A percentile compares a stretch with the other conserved stretches of the same genome.
Evolutionary conservation across 64 coral and sea anemone species (phyloP).

Genomic region (Actinia tenebrosa): DNA sequence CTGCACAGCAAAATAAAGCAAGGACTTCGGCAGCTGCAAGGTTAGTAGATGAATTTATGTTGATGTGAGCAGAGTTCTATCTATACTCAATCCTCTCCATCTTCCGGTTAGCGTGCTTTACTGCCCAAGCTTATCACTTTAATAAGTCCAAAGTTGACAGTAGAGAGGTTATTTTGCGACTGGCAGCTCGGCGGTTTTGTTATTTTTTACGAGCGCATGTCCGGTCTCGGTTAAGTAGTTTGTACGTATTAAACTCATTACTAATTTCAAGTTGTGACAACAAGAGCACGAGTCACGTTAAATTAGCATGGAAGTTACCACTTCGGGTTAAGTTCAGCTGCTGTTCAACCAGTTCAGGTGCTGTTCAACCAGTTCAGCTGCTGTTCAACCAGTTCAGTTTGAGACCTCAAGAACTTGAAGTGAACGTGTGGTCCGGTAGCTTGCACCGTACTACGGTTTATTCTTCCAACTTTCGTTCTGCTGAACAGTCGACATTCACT

Average conservation of each 20-base stretch:
- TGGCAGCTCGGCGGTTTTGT: constrained; percentile 11
- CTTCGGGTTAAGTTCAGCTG: constrained; percentile 29
- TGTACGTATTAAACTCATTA: constrained; percentile 29
- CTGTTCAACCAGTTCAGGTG: not conserved
- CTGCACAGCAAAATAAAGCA: constrained; percentile 58
- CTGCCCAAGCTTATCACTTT: constrained; percentile 14
- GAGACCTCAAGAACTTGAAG: not conserved
- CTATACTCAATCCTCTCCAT: constrained; percentile 53
- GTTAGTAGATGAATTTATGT: constrained; percentile 33
- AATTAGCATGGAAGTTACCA: constrained; percentile 30
- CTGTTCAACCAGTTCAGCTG: constrained; percentile 29
- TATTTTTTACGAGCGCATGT: constrained; percentile 22
- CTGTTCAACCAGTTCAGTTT: constrained; percentile 1
- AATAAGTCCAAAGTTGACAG: constrained; percentile 28
- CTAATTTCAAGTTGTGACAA: constrained; percentile 34
- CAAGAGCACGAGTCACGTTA: constrained; percentile 19
- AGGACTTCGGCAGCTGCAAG: constrained; percentile 36
- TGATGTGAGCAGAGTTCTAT: not conserved
- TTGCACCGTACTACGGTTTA: not conserved
- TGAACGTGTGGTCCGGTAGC: not conserved
- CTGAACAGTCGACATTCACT: not conserved
- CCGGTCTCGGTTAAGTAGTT: constrained; percentile 25
- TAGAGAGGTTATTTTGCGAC: constrained; percentile 16
- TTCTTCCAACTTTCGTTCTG: not conserved
- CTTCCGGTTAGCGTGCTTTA: constrained; percentile 22